Evolutionary conservation across 2,797 vertebrate species (phyloP).

Genomic region (Microhierax caerulescens): DNA sequence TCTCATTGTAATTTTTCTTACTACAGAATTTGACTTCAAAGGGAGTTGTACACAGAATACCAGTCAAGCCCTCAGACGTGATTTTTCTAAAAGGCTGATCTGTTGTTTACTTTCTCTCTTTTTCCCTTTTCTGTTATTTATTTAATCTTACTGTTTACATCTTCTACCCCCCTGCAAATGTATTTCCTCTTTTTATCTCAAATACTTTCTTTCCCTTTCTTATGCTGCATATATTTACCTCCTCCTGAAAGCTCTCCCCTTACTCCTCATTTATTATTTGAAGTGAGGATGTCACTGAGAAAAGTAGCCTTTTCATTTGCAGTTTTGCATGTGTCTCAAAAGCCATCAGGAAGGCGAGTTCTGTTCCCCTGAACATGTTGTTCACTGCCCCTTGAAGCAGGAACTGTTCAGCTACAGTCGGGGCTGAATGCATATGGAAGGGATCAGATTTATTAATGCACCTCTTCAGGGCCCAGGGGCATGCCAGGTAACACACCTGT

Average conservation of each 20-base stretch:
- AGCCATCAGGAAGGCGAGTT: accelerated
- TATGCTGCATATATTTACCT: background rate
- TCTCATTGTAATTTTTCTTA: background rate
- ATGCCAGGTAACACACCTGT: accelerated
- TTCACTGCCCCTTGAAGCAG: background rate
- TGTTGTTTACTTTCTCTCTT: background rate
- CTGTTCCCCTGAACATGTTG: accelerated
- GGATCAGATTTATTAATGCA: background rate
- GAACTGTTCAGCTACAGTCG: background rate
- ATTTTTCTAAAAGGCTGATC: background rate
- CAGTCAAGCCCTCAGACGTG: background rate
- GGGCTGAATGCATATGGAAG: accelerated
- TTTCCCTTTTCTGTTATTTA: background rate
- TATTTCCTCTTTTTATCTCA: background rate
- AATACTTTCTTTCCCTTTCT: background rate
- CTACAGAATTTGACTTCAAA: background rate
- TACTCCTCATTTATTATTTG: background rate
- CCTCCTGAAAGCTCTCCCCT: background rate
- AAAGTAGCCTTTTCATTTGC: background rate
- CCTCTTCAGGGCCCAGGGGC: accelerated
- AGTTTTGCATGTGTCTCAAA: accelerated
- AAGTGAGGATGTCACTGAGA: background rate
- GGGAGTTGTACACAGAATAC: background rate
- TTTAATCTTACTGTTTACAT: background rate
- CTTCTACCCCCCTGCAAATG: background rate